Conservation (phyloP, 2,888 invertebrate genomes). For the Strigamia maritima region DNA sequence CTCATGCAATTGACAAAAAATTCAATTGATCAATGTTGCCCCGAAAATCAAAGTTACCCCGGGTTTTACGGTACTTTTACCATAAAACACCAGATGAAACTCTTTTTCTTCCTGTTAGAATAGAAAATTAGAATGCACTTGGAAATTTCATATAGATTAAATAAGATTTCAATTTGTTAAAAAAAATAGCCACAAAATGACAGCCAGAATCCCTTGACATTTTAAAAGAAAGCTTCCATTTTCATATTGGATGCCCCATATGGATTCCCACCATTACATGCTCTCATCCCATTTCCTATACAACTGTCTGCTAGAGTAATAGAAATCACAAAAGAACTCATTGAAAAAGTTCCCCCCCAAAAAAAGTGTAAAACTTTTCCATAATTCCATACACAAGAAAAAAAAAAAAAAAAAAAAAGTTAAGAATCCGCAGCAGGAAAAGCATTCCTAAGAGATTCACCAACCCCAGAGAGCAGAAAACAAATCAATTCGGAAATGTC, state of each 20-base stretch:
- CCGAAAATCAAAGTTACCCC: no score
- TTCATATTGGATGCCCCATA: neutral
- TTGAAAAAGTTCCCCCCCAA: no score
- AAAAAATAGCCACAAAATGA: neutral
- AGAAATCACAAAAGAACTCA: constrained; percentile 2
- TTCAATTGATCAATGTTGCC: no score
- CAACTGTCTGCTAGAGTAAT: neutral
- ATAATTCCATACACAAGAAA: neutral
- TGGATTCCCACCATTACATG: neutral
- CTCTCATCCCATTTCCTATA: neutral
- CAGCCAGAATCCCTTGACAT: neutral
- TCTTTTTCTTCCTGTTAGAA: no score
- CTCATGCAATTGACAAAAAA: no score
- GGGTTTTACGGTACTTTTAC: no score
- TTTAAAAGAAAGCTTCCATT: neutral
- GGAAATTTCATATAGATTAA: no score
- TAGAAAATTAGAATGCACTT: no score
- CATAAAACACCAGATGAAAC: no score
- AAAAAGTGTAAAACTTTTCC: constrained; percentile 15
- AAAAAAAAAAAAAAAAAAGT: neutral
- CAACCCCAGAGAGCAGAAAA: constrained; percentile 13
- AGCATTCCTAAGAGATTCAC: constrained; percentile 4
- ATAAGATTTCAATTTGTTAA: no score
- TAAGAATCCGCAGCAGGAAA: neutral
- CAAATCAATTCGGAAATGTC: constrained; percentile 32